Percentiles rank a stretch among this genome's conserved stretches.
phyloP scores from a whole-genome alignment of 2,888 invertebrate species.

The Eupsilia transversa region DNA sequence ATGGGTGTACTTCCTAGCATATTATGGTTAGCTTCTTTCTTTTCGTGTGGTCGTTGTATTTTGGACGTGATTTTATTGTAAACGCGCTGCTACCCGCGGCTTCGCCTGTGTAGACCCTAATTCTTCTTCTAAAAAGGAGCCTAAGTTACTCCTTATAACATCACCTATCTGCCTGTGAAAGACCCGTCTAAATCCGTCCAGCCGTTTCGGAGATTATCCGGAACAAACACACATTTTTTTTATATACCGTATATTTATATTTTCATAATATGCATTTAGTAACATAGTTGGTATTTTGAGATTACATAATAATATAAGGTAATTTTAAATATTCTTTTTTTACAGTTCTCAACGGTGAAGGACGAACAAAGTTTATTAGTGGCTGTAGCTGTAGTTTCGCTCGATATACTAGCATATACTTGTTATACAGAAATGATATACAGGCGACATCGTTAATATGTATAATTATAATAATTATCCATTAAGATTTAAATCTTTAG shows the following conservation, averaged over 20 bases:
- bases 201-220: too few relatives aligned
- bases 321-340: not conserved
- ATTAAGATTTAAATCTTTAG: not conserved
- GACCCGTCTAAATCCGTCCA: too few relatives aligned
- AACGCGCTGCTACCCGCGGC: too few relatives aligned
- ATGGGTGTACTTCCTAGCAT: not conserved
- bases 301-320: too few relatives aligned
- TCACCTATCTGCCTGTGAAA: too few relatives aligned
- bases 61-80: not conserved
- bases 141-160: too few relatives aligned
- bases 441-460: constrained; percentile 41
- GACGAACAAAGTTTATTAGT: constrained; percentile 3
- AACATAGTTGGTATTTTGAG: too few relatives aligned
- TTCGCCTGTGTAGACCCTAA: too few relatives aligned
- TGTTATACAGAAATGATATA: constrained; percentile 9
- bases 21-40: not conserved
- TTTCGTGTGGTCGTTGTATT: not conserved
- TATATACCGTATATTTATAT: too few relatives aligned
- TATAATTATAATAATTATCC: not conserved
- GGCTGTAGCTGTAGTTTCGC: constrained; percentile 18
- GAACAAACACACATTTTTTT: too few relatives aligned
- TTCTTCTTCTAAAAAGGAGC: too few relatives aligned
- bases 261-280: too few relatives aligned
- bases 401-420: constrained; percentile 16
- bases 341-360: constrained; percentile 30